phyloP scores from a whole-genome alignment of 1,140 invertebrate species.

The Drosophila tristis region DNA sequence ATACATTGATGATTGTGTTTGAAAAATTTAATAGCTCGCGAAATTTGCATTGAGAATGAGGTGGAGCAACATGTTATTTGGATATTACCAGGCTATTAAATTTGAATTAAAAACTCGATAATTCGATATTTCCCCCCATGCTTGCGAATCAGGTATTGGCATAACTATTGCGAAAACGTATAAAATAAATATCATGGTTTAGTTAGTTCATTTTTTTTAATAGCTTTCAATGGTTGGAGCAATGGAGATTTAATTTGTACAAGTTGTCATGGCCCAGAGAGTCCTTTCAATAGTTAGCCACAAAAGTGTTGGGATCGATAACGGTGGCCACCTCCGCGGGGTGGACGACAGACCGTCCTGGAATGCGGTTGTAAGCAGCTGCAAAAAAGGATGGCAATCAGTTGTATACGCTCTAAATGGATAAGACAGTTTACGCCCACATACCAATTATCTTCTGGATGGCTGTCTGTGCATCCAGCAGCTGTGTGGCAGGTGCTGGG shows the following conservation, averaged over 20 bases:
- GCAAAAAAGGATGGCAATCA: background rate
- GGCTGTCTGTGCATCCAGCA: conserved; percentile 65
- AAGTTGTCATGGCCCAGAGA: conserved; percentile 21
- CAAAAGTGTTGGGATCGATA: conserved; percentile 74
- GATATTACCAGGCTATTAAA: no score
- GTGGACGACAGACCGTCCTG: conserved; percentile 60
- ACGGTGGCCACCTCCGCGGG: conserved; percentile 62
- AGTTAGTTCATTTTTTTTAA: no score
- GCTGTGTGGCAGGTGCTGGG: conserved; percentile 47
- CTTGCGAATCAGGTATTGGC: no score
- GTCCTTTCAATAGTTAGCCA: conserved; percentile 35
- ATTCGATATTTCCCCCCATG: no score
- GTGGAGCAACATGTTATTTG: no score
- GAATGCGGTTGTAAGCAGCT: conserved; percentile 69
- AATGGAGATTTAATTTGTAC: conserved; percentile 2
- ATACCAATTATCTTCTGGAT: conserved; percentile 72
- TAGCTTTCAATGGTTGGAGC: no score
- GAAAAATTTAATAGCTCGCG: no score
- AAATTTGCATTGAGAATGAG: no score
- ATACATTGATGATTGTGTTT: no score
- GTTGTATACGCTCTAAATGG: background rate
- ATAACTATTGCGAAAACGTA: no score
- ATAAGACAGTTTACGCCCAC: background rate
- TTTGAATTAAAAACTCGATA: no score
- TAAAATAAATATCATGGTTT: no score